These are phyloP conservation scores for Tenthredo mesomela DNA, from an alignment of 2,888 invertebrate species.

Conservation along the genomic window DNA sequence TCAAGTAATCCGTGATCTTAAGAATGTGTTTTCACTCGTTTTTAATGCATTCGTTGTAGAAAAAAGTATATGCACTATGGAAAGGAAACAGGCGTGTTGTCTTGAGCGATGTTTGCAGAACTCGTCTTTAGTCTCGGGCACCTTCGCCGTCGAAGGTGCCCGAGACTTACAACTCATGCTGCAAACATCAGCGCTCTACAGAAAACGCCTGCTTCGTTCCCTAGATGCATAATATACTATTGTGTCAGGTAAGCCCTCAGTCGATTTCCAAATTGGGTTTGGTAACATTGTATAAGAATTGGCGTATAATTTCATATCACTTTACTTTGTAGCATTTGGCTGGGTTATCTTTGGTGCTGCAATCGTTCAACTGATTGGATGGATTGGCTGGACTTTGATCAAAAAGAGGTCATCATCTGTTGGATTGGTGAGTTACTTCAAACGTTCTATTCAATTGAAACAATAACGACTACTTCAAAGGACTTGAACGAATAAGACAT, in stretches of 20 bases:
- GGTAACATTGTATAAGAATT: background rate
- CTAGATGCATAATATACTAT: background rate
- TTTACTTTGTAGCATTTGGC: conserved; percentile 78
- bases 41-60: no score
- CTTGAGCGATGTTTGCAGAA: no score
- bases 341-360: conserved; percentile 80
- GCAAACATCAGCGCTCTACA: no score
- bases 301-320: background rate
- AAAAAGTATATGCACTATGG: no score
- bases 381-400: conserved; percentile 75
- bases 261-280: background rate
- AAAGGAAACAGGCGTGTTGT: no score
- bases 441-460: background rate
- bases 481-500: no score
- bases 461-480: background rate
- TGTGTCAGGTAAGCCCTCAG: background rate
- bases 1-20: no score
- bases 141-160: no score
- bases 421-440: conserved; percentile 65
- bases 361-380: conserved; percentile 79
- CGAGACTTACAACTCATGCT: no score
- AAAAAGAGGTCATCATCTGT: conserved; percentile 68
- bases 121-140: no score
- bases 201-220: no score
- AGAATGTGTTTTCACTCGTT: no score